Percentiles rank a stretch among this genome's conserved stretches.
Conservation (phyloP, 2,113 vertebrate species). For the Tupaia chinensis region DNA sequence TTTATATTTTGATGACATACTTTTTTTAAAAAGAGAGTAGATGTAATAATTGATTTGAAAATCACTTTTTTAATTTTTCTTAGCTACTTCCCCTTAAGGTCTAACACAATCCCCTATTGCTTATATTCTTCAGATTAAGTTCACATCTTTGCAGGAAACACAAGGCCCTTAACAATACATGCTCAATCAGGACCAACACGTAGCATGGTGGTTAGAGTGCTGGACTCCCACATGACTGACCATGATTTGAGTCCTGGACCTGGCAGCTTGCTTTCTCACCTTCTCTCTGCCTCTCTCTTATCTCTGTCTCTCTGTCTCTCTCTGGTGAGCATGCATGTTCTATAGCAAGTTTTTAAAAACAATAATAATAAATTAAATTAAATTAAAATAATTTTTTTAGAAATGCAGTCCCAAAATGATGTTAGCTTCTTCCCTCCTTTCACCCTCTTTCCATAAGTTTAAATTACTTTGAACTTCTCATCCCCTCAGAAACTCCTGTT, state of each 20-base stretch:
- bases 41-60: background rate
- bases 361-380: too few relatives aligned
- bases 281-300: too few relatives aligned
- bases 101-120: background rate
- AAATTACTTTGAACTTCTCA: background rate
- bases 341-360: too few relatives aligned
- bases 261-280: too few relatives aligned
- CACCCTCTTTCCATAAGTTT: background rate
- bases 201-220: too few relatives aligned
- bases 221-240: too few relatives aligned
- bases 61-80: background rate
- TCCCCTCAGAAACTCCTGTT: background rate
- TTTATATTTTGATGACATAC: background rate
- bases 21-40: background rate
- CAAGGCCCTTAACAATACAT: too few relatives aligned
- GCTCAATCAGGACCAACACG: too few relatives aligned
- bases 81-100: background rate
- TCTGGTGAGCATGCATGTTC: too few relatives aligned
- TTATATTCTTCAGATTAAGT: background rate
- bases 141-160: background rate
- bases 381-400: too few relatives aligned
- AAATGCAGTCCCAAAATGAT: background rate
- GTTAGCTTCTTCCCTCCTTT: background rate
- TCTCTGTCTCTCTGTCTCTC: too few relatives aligned
- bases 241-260: too few relatives aligned